Evolutionary conservation across 1,140 invertebrate species (phyloP).

Genomic region (Aplysia californica): DNA sequence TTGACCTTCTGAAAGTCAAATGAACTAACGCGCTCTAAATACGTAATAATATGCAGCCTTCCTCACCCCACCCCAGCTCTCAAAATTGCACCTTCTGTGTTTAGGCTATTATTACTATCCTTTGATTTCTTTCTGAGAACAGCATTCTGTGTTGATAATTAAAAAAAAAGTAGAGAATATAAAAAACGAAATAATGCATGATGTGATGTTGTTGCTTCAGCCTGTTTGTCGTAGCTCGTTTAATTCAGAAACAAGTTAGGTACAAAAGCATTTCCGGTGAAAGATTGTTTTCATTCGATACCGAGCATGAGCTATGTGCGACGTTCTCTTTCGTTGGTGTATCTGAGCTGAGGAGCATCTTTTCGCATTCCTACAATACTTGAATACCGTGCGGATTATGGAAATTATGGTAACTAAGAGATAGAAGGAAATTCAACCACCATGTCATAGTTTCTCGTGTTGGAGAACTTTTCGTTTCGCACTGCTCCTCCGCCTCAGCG

Average conservation of each 20-base stretch:
- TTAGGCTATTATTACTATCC: no score
- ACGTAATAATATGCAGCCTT: background rate
- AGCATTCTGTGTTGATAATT: background rate
- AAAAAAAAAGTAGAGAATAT: background rate
- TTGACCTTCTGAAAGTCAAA: background rate
- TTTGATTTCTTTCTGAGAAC: no score
- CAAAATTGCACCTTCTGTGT: no score
- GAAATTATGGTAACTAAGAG: no score
- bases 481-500: background rate
- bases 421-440: no score
- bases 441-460: background rate
- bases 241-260: background rate
- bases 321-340: background rate
- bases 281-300: background rate
- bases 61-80: background rate
- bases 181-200: background rate
- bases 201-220: background rate
- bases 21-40: background rate
- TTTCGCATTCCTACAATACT: background rate
- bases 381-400: no score
- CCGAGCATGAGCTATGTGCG: background rate
- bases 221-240: background rate
- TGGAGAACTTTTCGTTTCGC: background rate
- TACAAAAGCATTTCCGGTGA: background rate
- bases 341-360: background rate